phyloP scores from a whole-genome alignment of 2,888 invertebrate species.

The Dryobota labecula region DNA sequence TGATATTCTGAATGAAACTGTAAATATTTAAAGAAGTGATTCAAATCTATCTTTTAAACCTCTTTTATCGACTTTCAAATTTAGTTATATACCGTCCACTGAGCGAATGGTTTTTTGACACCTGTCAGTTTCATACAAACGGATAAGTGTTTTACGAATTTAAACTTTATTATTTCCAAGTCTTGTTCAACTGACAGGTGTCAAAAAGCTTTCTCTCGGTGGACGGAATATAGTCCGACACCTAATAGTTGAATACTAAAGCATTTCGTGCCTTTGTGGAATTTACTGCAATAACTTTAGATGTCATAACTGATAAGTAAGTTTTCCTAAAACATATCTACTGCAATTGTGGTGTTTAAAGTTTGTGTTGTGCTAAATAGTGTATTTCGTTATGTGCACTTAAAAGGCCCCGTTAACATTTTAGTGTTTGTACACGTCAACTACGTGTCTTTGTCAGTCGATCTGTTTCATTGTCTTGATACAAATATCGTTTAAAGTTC shows the following conservation, averaged over 20 bases:
- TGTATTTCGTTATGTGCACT: constrained; percentile 71
- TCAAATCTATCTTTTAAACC: neutral
- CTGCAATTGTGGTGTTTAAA: constrained; percentile 71
- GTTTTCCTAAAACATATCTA: constrained; percentile 58
- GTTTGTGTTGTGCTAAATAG: constrained; percentile 69
- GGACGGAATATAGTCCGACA: no score
- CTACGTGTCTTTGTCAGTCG: constrained; percentile 64
- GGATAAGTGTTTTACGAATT: no score
- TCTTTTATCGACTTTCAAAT: neutral
- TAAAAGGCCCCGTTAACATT: constrained; percentile 70
- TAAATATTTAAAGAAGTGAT: neutral
- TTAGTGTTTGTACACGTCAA: constrained; percentile 71
- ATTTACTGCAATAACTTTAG: constrained; percentile 18
- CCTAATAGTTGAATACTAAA: neutral
- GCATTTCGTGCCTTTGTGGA: neutral
- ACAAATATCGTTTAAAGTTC: constrained; percentile 36
- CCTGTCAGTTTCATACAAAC: no score
- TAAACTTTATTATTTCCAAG: no score
- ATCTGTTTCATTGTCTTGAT: constrained; percentile 52
- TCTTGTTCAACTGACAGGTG: no score
- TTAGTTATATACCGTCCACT: no score
- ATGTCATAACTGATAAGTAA: constrained; percentile 37
- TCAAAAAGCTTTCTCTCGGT: no score
- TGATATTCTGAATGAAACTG: neutral
- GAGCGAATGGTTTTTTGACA: no score